Evolutionary conservation across 2,797 vertebrate genomes (phyloP).

Genomic region (Poecilia gillii): DNA sequence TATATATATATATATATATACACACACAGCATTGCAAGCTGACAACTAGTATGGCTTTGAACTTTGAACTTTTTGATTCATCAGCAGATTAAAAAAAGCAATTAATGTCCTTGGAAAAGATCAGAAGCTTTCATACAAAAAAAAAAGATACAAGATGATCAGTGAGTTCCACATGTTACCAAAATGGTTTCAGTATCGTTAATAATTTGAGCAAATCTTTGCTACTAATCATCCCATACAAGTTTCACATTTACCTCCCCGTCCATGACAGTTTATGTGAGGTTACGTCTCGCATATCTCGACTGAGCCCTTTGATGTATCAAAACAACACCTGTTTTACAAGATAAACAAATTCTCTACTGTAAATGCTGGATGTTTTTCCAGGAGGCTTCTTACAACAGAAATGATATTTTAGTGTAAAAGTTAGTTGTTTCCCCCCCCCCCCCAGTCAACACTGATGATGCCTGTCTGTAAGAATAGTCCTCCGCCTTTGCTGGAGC

Average conservation of each 20-base stretch:
- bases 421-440: background rate
- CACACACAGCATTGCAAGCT: background rate
- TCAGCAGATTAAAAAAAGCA: background rate
- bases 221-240: background rate
- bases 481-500: conserved; percentile 24
- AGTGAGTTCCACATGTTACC: background rate
- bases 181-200: conserved; percentile 2
- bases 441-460: conserved; percentile 15
- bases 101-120: background rate
- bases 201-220: background rate
- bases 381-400: conserved; percentile 19
- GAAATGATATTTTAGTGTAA: conserved; percentile 12
- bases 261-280: conserved; percentile 23
- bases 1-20: background rate
- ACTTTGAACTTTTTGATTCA: conserved; percentile 6
- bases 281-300: conserved; percentile 11
- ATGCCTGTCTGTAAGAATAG: conserved; percentile 37
- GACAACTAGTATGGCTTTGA: background rate
- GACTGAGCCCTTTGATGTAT: conserved; percentile 21
- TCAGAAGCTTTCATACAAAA: background rate
- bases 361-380: conserved; percentile 1
- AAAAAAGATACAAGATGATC: background rate
- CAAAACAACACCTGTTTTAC: background rate
- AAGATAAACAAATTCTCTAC: background rate
- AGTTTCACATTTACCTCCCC: background rate